Conservation (phyloP, 2,797 vertebrate species). For the Rhinogobio ventralis region DNA sequence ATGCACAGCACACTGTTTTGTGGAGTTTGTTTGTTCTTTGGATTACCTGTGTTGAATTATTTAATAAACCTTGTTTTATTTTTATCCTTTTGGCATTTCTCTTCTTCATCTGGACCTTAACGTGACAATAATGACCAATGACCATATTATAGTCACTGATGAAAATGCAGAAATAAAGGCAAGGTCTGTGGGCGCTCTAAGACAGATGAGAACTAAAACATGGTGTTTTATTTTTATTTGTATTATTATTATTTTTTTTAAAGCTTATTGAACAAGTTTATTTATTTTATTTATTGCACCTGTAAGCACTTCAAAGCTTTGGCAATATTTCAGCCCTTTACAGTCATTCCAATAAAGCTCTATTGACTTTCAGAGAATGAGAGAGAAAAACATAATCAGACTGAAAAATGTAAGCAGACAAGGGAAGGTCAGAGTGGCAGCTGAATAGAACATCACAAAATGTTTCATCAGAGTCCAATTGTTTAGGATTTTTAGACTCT, state of each 20-base stretch:
- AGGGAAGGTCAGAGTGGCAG: conserved; percentile 7
- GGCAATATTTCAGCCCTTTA: conserved; percentile 22
- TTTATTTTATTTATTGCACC: conserved; percentile 21
- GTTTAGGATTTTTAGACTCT: neutral
- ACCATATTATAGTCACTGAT: neutral
- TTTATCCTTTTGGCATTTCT: too few relatives aligned
- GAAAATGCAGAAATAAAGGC: neutral
- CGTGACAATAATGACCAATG: neutral
- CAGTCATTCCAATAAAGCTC: conserved; percentile 24
- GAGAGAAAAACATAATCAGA: conserved; percentile 29
- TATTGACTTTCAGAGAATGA: conserved; percentile 23
- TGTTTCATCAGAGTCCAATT: conserved; percentile 18
- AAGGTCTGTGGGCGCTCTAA: neutral
- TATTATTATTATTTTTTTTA: neutral
- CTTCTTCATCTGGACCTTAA: too few relatives aligned
- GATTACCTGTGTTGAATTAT: too few relatives aligned
- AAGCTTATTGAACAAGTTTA: neutral
- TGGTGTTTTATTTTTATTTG: too few relatives aligned
- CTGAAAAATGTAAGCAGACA: conserved; percentile 27
- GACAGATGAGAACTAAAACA: neutral
- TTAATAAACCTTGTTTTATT: too few relatives aligned
- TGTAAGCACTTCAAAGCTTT: conserved; percentile 30
- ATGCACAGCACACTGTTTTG: too few relatives aligned
- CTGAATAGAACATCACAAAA: conserved; percentile 28
- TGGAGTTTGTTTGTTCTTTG: too few relatives aligned